Evolutionary conservation across 2,113 vertebrate species (phyloP).

Genomic region (Danionella cerebrum): DNA sequence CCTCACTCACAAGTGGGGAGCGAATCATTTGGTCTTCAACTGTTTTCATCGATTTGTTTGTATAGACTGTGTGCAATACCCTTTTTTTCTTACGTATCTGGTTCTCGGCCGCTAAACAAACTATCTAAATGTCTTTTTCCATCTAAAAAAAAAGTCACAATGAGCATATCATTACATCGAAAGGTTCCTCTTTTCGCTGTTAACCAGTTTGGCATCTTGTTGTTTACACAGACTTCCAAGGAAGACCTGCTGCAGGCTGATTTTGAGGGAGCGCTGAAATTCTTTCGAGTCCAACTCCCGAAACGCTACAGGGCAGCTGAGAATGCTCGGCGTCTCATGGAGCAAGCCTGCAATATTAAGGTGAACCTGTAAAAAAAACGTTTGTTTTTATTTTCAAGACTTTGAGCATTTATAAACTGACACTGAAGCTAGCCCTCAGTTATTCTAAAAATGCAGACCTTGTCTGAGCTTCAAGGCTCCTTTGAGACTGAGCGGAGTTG

Average conservation of each 20-base stretch:
- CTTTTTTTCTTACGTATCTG: no score
- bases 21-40: no score
- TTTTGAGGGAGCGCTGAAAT: conserved; percentile 97
- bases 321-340: conserved; percentile 92
- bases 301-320: conserved; percentile 96
- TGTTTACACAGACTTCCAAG: conserved; percentile 82
- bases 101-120: no score
- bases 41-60: no score
- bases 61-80: no score
- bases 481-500: background rate
- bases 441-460: conserved; percentile 52
- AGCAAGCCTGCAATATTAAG: conserved; percentile 98
- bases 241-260: conserved; percentile 96
- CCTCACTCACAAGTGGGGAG: no score
- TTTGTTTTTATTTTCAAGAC: no score
- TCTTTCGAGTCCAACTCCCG: conserved; percentile 95
- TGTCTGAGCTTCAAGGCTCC: background rate
- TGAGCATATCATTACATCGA: background rate
- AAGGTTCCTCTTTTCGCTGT: background rate
- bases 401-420: no score
- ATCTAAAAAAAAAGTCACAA: no score
- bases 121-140: no score
- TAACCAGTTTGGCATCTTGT: background rate
- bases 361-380: no score
- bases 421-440: background rate